These are phyloP conservation scores for Parotia lawesii DNA, from an alignment of 2,113 vertebrate species.

Conservation along the genomic window DNA sequence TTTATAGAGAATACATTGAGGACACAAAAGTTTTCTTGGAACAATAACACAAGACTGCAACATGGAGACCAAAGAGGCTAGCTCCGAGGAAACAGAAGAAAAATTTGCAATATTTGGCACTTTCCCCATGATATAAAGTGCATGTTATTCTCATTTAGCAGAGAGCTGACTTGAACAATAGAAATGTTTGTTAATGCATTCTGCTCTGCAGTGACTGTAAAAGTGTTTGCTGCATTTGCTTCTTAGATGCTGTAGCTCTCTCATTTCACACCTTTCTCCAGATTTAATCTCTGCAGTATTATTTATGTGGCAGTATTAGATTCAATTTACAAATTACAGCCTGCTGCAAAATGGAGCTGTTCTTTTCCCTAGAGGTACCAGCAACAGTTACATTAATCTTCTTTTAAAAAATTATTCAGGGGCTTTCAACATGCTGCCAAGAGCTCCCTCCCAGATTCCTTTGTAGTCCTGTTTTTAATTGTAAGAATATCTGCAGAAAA, in stretches of 20 bases:
- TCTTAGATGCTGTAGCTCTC: constrained; percentile 39
- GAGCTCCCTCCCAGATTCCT: constrained; percentile 52
- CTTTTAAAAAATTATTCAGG: constrained; percentile 56
- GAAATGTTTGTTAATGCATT: constrained; percentile 65
- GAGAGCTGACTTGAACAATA: constrained; percentile 61
- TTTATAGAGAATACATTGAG: constrained; percentile 50
- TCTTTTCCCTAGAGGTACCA: constrained; percentile 41
- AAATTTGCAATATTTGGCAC: constrained; percentile 61
- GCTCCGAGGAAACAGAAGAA: constrained; percentile 45
- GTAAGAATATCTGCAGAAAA: constrained; percentile 58
- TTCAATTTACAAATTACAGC: constrained; percentile 68
- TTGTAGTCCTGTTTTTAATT: constrained; percentile 64
- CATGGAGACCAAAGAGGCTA: constrained; percentile 45
- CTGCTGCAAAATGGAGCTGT: not conserved
- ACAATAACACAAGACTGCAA: constrained; percentile 56
- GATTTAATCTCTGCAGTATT: constrained; percentile 61
- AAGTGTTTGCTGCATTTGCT: constrained; percentile 59
- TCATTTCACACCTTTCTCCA: constrained; percentile 71
- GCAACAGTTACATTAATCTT: constrained; percentile 44
- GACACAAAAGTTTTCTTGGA: constrained; percentile 50
- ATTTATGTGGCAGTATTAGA: constrained; percentile 58
- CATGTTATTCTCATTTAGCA: constrained; percentile 72
- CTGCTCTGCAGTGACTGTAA: not conserved
- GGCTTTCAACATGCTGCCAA: constrained; percentile 46
- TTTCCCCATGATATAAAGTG: constrained; percentile 57